phyloP scores from a whole-genome alignment of 2,797 vertebrate genomes.

The Xenopus petersii region DNA sequence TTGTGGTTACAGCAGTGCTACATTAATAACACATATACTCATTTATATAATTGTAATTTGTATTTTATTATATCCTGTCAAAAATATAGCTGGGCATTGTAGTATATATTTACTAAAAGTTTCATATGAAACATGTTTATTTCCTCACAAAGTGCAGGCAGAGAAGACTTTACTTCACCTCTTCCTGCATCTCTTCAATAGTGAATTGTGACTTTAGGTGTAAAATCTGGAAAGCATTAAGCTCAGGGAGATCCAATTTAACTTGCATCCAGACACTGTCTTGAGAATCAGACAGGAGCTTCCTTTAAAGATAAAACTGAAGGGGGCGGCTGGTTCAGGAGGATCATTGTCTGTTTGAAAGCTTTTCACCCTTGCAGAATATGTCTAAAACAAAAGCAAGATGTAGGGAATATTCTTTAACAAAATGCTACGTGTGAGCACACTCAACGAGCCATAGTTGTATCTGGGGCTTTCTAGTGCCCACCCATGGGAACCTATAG shows the following conservation, averaged over 20 bases:
- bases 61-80: too few species aligned
- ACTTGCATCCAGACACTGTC: constrained; percentile 32
- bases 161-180: neutral
- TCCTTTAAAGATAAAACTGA: constrained; percentile 32
- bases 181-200: neutral
- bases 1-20: too few species aligned
- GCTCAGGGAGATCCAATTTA: constrained; percentile 27
- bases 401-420: constrained; percentile 19
- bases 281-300: constrained; percentile 42
- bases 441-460: neutral
- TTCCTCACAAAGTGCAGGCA: too few species aligned
- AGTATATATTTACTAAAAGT: too few species aligned
- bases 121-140: too few species aligned
- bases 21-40: too few species aligned
- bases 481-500: constrained; percentile 8
- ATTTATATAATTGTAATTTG: too few species aligned
- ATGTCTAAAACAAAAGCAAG: constrained; percentile 10
- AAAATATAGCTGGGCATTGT: too few species aligned
- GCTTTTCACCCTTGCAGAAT: constrained; percentile 7
- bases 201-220: constrained; percentile 28
- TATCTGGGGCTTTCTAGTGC: constrained; percentile 11
- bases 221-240: constrained; percentile 43
- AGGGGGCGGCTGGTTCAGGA: constrained; percentile 3
- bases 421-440: neutral
- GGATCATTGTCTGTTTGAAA: constrained; percentile 23